Evolutionary conservation across 2,113 vertebrate species (phyloP).

Genomic region (Platichthys stellatus): DNA sequence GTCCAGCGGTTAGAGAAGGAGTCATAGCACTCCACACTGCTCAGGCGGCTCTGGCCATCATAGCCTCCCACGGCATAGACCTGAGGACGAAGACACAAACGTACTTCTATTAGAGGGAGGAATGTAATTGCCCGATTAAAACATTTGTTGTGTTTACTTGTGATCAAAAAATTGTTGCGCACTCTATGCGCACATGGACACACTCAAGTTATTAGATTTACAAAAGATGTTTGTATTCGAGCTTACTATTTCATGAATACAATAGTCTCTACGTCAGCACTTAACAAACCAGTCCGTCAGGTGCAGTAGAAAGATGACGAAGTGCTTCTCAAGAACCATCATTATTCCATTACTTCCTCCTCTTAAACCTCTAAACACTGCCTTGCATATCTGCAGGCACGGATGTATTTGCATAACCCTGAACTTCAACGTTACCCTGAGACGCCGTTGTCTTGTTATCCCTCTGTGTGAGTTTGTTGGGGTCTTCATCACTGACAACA

Average conservation of each 20-base stretch:
- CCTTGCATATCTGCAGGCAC: neutral
- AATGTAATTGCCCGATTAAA: neutral
- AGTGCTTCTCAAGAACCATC: neutral
- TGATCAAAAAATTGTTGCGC: neutral
- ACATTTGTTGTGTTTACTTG: neutral
- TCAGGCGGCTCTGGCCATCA: slow-evolving; percentile 95
- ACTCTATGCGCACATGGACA: neutral
- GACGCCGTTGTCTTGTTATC: neutral
- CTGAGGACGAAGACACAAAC: slow-evolving; percentile 74
- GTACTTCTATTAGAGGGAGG: neutral
- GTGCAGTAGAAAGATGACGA: slow-evolving; percentile 27
- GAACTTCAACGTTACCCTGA: neutral
- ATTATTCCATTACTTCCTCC: neutral
- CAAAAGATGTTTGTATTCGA: slow-evolving; percentile 15
- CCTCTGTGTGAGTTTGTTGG: neutral
- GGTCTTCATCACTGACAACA: neutral
- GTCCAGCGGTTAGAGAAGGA: slow-evolving; percentile 98
- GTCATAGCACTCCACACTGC: slow-evolving; percentile 96
- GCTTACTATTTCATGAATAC: slow-evolving; percentile 1
- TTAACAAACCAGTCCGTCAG: slow-evolving; percentile 59
- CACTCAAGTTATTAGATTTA: neutral
- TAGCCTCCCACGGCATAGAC: slow-evolving; percentile 97
- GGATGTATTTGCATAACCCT: slow-evolving; percentile 3
- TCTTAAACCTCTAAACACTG: slow-evolving; percentile 12
- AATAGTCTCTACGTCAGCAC: slow-evolving; percentile 17